These are phyloP conservation scores for Atopsyche davidsoni DNA, from an alignment of 1,140 invertebrate genomes.

Conservation along the genomic window DNA sequence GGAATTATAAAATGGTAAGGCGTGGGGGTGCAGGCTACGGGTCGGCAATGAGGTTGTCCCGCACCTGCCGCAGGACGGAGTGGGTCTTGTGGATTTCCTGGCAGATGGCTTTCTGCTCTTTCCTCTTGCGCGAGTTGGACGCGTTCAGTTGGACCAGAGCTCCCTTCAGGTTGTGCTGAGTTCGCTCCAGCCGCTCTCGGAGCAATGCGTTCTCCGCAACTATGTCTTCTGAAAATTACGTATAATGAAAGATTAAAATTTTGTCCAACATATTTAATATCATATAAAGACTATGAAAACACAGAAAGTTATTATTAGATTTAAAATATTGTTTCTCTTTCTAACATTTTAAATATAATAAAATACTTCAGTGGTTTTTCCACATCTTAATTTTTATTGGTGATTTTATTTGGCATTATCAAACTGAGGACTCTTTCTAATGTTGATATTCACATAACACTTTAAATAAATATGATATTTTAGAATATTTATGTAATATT, in stretches of 20 bases:
- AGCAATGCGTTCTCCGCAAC: constrained; percentile 53
- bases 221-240: constrained; percentile 46
- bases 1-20: constrained; percentile 1
- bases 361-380: not conserved
- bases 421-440: too few relatives aligned
- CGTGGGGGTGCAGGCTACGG: not conserved
- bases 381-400: too few relatives aligned
- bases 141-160: constrained; percentile 51
- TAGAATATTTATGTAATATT: too few relatives aligned
- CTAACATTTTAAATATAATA: too few relatives aligned
- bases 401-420: too few relatives aligned
- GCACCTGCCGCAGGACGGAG: constrained; percentile 53
- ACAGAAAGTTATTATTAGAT: too few relatives aligned
- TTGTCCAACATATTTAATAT: too few relatives aligned
- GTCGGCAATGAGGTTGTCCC: constrained; percentile 37
- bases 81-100: constrained; percentile 59
- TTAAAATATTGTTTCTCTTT: too few relatives aligned
- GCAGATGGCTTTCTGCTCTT: constrained; percentile 56
- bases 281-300: not conserved
- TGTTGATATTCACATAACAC: too few relatives aligned
- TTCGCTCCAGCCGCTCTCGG: constrained; percentile 49
- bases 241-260: too few relatives aligned
- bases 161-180: constrained; percentile 52
- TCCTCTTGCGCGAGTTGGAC: constrained; percentile 52
- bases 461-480: too few relatives aligned